A percentile compares a stretch with the other conserved stretches of the same genome.
Evolutionary conservation across 2,113 vertebrate genomes (phyloP).

Genomic region (Calyptommatus sinebrachiatus): DNA sequence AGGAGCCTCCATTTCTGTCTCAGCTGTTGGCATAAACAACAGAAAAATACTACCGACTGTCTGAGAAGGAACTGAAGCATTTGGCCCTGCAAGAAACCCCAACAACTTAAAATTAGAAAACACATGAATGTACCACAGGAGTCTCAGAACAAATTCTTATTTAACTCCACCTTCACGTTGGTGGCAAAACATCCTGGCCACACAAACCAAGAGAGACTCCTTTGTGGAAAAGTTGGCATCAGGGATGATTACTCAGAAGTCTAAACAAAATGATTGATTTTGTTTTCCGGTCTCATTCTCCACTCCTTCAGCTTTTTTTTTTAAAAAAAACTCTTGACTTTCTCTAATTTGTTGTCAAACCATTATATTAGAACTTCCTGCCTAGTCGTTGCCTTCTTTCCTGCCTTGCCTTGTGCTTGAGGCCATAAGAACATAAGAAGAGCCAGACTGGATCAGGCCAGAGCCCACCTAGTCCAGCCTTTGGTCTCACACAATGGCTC

Average conservation of each 20-base stretch:
- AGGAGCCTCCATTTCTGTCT: slow-evolving; percentile 60
- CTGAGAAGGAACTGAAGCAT: slow-evolving; percentile 54
- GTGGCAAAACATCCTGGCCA: slow-evolving; percentile 62
- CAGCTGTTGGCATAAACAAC: slow-evolving; percentile 60
- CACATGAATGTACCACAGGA: slow-evolving; percentile 46
- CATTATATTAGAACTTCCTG: too few species aligned
- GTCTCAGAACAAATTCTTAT: slow-evolving; percentile 56
- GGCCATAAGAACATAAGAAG: too few species aligned
- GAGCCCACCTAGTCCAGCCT: too few species aligned
- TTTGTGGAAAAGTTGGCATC: slow-evolving; percentile 46
- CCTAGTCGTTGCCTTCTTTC: too few species aligned
- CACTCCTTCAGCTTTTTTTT: slow-evolving; percentile 45
- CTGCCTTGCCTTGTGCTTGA: too few species aligned
- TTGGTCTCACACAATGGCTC: too few species aligned
- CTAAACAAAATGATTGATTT: slow-evolving; percentile 66
- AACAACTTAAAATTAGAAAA: slow-evolving; percentile 63
- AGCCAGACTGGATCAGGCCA: too few species aligned
- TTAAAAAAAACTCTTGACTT: slow-evolving; percentile 22
- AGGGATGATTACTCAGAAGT: slow-evolving; percentile 64
- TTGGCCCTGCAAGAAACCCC: slow-evolving; percentile 45
- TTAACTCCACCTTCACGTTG: slow-evolving; percentile 64
- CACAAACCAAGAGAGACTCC: slow-evolving; percentile 46
- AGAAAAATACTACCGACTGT: slow-evolving; percentile 59
- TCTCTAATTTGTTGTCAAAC: slow-evolving; percentile 18
- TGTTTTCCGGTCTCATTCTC: slow-evolving; percentile 59